A percentile compares a stretch with the other conserved stretches of the same genome.
Evolutionary conservation across 2,113 vertebrate genomes (phyloP).

Genomic region (Morone chrysops): DNA sequence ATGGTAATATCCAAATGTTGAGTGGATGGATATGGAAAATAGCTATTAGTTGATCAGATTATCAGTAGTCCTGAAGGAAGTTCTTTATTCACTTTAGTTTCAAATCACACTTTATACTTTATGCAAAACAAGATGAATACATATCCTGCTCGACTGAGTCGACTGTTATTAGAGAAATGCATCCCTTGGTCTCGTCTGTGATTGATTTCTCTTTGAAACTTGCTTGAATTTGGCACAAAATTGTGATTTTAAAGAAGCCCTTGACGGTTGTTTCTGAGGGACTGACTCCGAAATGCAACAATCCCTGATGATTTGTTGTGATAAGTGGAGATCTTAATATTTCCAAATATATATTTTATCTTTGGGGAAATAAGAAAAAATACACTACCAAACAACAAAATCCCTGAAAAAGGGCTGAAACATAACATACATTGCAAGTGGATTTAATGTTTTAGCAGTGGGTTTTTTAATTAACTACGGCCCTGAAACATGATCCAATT

Average conservation of each 20-base stretch:
- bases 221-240: not conserved
- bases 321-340: not conserved
- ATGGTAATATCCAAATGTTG: slow-evolving; percentile 53
- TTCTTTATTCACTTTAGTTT: slow-evolving; percentile 7
- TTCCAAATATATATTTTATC: not conserved
- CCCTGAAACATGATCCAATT: not conserved
- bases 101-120: not conserved
- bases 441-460: not conserved
- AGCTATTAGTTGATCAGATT: slow-evolving; percentile 27
- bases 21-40: slow-evolving; percentile 45
- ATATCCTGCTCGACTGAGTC: not conserved
- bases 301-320: not conserved
- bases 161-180: not conserved
- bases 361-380: not conserved
- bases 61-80: slow-evolving; percentile 9
- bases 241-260: not conserved
- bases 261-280: not conserved
- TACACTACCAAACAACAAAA: not conserved
- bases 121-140: not conserved
- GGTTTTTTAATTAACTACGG: not conserved
- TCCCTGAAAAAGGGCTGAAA: not conserved
- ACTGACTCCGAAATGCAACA: not conserved
- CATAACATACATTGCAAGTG: not conserved
- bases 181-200: not conserved
- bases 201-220: not conserved